Evolutionary conservation across 2,797 vertebrate genomes (phyloP).

Genomic region (Danio aesculapii): DNA sequence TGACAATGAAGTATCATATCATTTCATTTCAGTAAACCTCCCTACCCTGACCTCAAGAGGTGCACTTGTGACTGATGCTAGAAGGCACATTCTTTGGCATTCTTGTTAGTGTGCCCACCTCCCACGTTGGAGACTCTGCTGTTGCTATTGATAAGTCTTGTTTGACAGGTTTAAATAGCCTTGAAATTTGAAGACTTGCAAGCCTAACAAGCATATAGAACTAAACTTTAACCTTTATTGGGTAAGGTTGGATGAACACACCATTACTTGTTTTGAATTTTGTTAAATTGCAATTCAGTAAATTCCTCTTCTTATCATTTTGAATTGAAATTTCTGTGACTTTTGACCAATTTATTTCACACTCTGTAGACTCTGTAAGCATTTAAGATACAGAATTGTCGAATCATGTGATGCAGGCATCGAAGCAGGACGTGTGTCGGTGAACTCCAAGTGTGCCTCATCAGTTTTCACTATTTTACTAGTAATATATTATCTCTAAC

Average conservation of each 20-base stretch:
- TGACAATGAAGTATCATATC: no score
- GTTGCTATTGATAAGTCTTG: background rate
- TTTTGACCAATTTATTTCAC: background rate
- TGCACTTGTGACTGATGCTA: no score
- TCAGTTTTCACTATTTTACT: no score
- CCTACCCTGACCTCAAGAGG: no score
- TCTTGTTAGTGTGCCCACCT: no score
- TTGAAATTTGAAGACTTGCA: background rate
- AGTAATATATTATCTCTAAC: no score
- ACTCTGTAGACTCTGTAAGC: background rate
- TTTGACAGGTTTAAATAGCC: background rate
- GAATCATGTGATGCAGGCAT: no score
- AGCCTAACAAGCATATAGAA: background rate
- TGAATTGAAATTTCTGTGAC: background rate
- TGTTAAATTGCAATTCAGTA: no score
- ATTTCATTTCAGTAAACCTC: no score
- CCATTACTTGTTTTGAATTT: background rate
- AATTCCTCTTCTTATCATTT: background rate
- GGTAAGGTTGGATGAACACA: background rate
- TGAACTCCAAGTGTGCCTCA: no score
- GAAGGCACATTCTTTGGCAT: no score
- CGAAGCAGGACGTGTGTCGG: no score
- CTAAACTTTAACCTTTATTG: background rate
- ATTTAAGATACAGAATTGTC: background rate
- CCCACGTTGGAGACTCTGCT: background rate